These are phyloP conservation scores for Paradisaea rubra DNA, from an alignment of 2,113 vertebrate genomes.

Conservation along the genomic window DNA sequence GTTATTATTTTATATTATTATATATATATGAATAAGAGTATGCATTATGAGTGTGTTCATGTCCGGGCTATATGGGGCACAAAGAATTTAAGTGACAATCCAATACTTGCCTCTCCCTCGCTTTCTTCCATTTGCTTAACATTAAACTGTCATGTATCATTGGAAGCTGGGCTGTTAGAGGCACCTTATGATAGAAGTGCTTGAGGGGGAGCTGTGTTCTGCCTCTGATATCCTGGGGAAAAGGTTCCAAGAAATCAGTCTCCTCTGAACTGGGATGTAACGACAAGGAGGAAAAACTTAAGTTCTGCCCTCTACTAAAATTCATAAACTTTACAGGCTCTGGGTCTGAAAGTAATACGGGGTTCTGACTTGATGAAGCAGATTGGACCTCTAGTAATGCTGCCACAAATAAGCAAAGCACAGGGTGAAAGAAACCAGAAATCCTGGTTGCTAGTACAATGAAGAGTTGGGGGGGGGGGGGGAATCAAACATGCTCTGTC, in stretches of 20 bases:
- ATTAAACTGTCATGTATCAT: neutral
- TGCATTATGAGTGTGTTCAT: neutral
- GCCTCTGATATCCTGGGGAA: neutral
- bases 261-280: neutral
- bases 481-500: neutral
- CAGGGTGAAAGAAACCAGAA: neutral
- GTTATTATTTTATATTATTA: neutral
- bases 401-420: neutral
- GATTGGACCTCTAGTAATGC: neutral
- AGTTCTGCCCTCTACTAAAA: neutral
- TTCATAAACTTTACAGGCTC: neutral
- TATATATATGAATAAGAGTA: neutral
- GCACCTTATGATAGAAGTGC: neutral
- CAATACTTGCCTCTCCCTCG: neutral
- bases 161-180: neutral
- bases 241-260: neutral
- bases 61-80: neutral
- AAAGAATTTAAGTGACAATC: neutral
- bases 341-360: neutral
- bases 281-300: neutral
- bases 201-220: neutral
- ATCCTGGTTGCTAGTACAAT: neutral
- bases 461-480: accelerated
- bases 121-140: neutral
- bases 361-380: neutral